Percentiles rank a stretch among this genome's conserved stretches.
Conservation (phyloP, 1,140 invertebrate species). For the Propsilocerus akamusi region DNA sequence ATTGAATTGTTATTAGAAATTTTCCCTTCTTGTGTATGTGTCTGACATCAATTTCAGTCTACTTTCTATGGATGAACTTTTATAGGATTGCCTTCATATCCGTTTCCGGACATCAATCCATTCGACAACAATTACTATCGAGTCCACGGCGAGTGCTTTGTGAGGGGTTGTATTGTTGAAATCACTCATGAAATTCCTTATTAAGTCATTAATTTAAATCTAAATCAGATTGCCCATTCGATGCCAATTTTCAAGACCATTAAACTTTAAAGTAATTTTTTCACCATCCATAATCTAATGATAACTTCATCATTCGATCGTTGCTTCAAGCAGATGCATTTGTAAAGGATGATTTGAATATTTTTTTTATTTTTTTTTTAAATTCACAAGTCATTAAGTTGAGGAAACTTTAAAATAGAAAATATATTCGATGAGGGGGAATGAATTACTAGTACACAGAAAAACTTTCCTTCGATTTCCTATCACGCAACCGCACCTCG, state of each 20-base stretch:
- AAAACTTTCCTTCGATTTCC: background rate
- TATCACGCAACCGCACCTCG: background rate
- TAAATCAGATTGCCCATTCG: background rate
- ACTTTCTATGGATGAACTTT: background rate
- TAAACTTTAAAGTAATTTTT: conserved; percentile 2
- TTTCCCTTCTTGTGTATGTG: background rate
- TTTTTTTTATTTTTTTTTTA: background rate
- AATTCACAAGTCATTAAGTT: conserved; percentile 2
- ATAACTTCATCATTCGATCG: background rate
- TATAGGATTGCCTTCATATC: conserved; percentile 4
- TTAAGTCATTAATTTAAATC: conserved; percentile 1
- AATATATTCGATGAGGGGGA: background rate
- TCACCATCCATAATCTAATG: background rate
- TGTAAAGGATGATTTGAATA: background rate
- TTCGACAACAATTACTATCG: background rate
- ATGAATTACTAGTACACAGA: background rate
- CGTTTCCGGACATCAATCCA: background rate
- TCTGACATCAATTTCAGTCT: background rate
- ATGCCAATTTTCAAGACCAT: conserved; percentile 2
- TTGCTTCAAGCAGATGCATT: background rate
- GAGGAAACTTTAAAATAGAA: background rate
- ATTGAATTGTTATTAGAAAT: background rate
- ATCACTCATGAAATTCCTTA: background rate
- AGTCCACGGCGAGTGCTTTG: background rate
- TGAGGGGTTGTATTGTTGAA: too few relatives aligned